Evolutionary conservation across 2,113 vertebrate genomes (phyloP).

Genomic region (Colaptes auratus): DNA sequence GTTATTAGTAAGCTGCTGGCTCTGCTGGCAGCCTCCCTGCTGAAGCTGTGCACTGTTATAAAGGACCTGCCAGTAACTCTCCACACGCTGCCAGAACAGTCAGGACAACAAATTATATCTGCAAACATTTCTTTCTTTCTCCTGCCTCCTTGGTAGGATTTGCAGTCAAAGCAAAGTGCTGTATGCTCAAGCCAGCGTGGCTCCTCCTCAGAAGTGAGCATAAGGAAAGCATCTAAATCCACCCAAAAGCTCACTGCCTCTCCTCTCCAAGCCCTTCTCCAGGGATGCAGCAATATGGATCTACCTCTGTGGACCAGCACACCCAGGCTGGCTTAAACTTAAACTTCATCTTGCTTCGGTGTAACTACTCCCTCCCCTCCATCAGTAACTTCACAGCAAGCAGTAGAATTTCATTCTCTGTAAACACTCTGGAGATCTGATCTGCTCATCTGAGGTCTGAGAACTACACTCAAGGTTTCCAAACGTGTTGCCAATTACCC

Average conservation of each 20-base stretch:
- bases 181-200: neutral
- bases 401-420: slow-evolving; percentile 16
- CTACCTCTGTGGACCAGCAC: neutral
- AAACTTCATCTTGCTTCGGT: neutral
- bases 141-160: neutral
- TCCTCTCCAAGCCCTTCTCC: neutral
- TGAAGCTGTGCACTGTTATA: neutral
- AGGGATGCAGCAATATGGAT: neutral
- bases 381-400: neutral
- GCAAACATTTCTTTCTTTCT: neutral
- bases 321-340: neutral
- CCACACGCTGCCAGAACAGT: neutral
- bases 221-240: neutral
- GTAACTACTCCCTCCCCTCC: neutral
- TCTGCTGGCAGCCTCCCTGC: neutral
- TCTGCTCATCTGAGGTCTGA: neutral
- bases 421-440: neutral
- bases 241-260: neutral
- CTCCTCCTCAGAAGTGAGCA: neutral
- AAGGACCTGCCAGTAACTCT: neutral
- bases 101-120: neutral
- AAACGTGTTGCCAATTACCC: neutral
- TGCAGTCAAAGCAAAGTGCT: neutral
- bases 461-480: neutral
- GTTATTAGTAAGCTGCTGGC: slow-evolving; percentile 5